These are phyloP conservation scores for Ernsta delagoae DNA, from an alignment of 2,888 invertebrate species.

Conservation along the genomic window DNA sequence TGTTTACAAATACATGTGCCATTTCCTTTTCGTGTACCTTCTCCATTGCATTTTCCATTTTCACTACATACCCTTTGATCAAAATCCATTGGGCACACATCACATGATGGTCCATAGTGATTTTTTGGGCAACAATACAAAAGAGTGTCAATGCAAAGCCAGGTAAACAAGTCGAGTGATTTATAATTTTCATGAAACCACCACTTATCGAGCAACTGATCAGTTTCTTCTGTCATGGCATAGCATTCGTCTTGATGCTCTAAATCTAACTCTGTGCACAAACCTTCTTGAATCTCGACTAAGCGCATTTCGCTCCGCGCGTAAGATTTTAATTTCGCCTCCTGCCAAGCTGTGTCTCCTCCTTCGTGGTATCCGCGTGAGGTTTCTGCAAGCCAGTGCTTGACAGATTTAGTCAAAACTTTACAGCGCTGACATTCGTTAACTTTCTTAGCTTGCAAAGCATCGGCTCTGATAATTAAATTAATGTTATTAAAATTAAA, in stretches of 20 bases:
- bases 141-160: constrained; percentile 92
- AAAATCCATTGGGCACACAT: constrained; percentile 86
- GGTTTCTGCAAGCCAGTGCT: constrained; percentile 91
- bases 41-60: constrained; percentile 92
- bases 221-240: constrained; percentile 91
- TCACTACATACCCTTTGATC: constrained; percentile 89
- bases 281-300: constrained; percentile 95
- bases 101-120: constrained; percentile 92
- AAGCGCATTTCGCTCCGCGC: constrained; percentile 94
- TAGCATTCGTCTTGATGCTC: constrained; percentile 93
- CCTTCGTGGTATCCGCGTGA: constrained; percentile 95
- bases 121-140: constrained; percentile 93
- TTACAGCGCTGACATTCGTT: constrained; percentile 89
- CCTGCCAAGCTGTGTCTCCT: constrained; percentile 97
- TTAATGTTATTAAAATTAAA: neutral
- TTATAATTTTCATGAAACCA: constrained; percentile 89
- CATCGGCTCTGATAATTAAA: constrained; percentile 45
- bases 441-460: constrained; percentile 38
- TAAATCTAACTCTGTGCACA: constrained; percentile 88
- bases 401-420: constrained; percentile 89
- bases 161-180: constrained; percentile 71
- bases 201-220: constrained; percentile 94
- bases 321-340: constrained; percentile 92
- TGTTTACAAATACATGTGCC: constrained; percentile 94
- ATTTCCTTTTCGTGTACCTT: constrained; percentile 95